A percentile compares a stretch with the other conserved stretches of the same genome.
phyloP scores from a whole-genome alignment of 2,797 vertebrate species.

The Acanthis flammea region DNA sequence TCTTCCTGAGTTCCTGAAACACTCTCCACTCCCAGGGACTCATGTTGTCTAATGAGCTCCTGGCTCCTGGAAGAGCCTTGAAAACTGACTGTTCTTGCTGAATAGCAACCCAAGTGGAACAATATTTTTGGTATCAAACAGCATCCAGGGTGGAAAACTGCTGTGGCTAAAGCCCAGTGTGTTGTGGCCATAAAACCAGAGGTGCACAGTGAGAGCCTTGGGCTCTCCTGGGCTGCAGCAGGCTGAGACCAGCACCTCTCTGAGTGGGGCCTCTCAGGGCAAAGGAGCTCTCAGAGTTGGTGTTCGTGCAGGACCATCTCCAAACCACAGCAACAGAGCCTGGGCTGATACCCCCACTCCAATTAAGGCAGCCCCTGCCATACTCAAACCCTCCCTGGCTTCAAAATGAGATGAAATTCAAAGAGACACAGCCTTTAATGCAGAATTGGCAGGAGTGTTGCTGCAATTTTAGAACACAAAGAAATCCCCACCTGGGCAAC shows the following conservation, averaged over 20 bases:
- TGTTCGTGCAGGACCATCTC: not conserved
- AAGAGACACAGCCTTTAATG: too few species aligned
- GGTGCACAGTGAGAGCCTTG: not conserved
- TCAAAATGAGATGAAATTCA: too few species aligned
- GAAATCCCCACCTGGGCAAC: too few species aligned
- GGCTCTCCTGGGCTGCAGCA: not conserved
- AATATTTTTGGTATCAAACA: not conserved
- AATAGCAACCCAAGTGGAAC: not conserved
- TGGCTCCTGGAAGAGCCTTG: not conserved
- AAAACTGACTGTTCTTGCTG: not conserved
- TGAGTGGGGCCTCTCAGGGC: not conserved
- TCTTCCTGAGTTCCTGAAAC: not conserved
- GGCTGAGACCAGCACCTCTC: not conserved
- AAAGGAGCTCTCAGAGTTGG: not conserved
- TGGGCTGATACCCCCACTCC: not conserved
- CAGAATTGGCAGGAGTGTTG: too few species aligned
- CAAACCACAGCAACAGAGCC: not conserved
- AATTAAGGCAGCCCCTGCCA: too few species aligned
- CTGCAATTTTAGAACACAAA: too few species aligned
- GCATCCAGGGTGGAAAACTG: not conserved
- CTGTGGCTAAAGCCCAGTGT: not conserved
- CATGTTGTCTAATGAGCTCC: not conserved
- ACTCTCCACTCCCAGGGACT: too few species aligned
- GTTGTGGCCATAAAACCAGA: fast-evolving
- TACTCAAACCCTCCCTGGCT: too few species aligned